These are phyloP conservation scores for Procambarus clarkii DNA, from an alignment of 1,140 invertebrate species.

Conservation along the genomic window DNA sequence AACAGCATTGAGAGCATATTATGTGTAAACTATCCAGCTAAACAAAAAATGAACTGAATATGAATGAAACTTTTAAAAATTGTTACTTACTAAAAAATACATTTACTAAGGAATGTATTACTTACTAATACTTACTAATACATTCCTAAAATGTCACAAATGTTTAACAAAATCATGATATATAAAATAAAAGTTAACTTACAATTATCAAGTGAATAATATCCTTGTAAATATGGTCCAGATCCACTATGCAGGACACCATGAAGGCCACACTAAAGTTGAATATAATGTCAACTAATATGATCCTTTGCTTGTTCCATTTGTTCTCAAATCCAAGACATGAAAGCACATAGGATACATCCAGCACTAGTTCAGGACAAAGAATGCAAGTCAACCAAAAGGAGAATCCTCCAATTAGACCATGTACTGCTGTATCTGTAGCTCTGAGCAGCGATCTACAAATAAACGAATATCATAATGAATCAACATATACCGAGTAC, in stretches of 20 bases:
- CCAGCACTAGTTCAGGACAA: conserved; percentile 23
- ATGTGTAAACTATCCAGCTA: too few species aligned
- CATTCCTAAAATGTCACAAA: too few species aligned
- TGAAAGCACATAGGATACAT: background rate
- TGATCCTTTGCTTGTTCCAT: background rate
- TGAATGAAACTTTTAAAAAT: too few species aligned
- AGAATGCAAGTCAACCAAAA: conserved; percentile 33
- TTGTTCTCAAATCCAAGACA: background rate
- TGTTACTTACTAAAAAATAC: too few species aligned
- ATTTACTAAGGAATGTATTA: too few species aligned
- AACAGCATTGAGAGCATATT: too few species aligned
- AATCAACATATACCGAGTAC: background rate
- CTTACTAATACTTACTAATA: too few species aligned
- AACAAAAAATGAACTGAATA: too few species aligned
- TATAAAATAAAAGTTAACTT: background rate
- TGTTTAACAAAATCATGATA: background rate
- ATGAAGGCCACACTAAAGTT: conserved; percentile 48
- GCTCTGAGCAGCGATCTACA: conserved; percentile 50
- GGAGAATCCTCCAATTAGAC: conserved; percentile 41
- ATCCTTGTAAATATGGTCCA: conserved; percentile 43
- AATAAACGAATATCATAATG: background rate
- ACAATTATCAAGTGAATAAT: conserved; percentile 8
- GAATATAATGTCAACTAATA: background rate
- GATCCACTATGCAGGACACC: conserved; percentile 26
- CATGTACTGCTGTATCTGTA: conserved; percentile 53